A percentile compares a stretch with the other conserved stretches of the same genome.
phyloP scores from a whole-genome alignment of 2,888 invertebrate species.

The Meganola albula region DNA sequence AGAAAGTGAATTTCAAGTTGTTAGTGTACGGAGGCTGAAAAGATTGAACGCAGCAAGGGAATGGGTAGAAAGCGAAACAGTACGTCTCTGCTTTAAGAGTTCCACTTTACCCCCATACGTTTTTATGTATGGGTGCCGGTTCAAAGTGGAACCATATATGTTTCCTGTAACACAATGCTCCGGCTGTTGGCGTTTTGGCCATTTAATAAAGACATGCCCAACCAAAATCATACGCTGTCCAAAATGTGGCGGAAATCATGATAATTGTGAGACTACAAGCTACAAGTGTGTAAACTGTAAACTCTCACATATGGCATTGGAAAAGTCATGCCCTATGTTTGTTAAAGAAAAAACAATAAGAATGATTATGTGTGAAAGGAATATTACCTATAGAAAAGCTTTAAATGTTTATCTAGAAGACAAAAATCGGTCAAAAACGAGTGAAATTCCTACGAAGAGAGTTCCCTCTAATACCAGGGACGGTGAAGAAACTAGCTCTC shows the following conservation, averaged over 20 bases:
- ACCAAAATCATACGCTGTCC: neutral
- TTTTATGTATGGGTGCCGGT: constrained; percentile 1
- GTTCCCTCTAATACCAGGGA: too few relatives aligned
- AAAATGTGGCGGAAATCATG: constrained; percentile 2
- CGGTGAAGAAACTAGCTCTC: too few relatives aligned
- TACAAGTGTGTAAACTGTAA: constrained; percentile 1
- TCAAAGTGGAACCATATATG: neutral
- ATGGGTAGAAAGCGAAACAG: neutral
- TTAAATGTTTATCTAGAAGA: too few relatives aligned
- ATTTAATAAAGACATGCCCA: neutral
- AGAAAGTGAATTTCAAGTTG: neutral
- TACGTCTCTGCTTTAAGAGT: neutral
- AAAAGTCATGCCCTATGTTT: constrained; percentile 1
- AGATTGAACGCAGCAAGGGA: neutral
- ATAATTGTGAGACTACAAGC: neutral
- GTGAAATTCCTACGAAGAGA: too few relatives aligned
- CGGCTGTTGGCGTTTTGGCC: constrained; percentile 1
- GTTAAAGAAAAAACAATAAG: neutral
- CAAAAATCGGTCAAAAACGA: too few relatives aligned
- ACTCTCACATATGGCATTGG: constrained; percentile 1
- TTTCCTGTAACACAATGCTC: neutral
- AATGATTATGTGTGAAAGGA: neutral
- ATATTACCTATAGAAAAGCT: constrained; percentile 1
- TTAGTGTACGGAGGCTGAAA: neutral
- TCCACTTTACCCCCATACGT: neutral